phyloP scores from a whole-genome alignment of 2,797 vertebrate genomes.

The Numenius phaeopus region DNA sequence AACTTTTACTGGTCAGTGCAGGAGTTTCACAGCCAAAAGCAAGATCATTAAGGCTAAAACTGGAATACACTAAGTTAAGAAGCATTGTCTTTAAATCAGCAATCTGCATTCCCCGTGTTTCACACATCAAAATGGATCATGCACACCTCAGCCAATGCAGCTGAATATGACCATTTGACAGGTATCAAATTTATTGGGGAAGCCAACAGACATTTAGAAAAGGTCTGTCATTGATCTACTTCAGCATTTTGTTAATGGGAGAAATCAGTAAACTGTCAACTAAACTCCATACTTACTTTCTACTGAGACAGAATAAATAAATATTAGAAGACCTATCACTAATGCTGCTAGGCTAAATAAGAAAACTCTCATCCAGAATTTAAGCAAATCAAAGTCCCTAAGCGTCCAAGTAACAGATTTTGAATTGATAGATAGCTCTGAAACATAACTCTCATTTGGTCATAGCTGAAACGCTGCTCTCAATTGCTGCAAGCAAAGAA shows the following conservation, averaged over 20 bases:
- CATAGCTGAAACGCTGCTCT: neutral
- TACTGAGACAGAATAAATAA: neutral
- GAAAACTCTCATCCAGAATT: neutral
- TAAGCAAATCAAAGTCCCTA: neutral
- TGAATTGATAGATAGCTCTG: neutral
- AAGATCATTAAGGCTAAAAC: neutral
- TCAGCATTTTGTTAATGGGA: neutral
- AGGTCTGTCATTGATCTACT: neutral
- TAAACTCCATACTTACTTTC: neutral
- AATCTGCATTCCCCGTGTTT: neutral
- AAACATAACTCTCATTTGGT: neutral
- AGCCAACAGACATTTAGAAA: neutral
- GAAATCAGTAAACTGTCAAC: neutral
- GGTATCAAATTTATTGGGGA: neutral
- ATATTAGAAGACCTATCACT: neutral
- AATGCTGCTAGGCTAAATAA: neutral
- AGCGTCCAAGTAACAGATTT: neutral
- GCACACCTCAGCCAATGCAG: neutral
- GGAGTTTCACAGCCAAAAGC: neutral
- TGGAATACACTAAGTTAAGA: neutral
- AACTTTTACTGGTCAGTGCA: neutral
- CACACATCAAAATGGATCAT: neutral
- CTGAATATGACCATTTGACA: neutral
- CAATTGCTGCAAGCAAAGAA: neutral
- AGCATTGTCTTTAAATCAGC: neutral